A percentile compares a stretch with the other conserved stretches of the same genome.
Conservation (phyloP, 92 coral and sea anemone species). For the Ricordea florida region DNA sequence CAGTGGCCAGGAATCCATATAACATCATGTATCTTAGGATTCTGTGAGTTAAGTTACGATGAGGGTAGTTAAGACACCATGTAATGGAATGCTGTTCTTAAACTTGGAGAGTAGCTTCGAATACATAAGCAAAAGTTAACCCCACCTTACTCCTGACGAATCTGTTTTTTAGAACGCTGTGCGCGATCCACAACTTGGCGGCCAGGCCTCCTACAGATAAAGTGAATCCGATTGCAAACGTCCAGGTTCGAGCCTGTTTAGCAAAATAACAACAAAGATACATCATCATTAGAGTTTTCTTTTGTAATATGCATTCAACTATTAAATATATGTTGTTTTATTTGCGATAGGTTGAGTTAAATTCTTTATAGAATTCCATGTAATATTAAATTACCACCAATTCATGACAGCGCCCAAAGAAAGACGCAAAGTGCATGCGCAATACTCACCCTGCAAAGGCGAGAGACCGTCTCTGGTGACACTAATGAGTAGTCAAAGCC, state of each 20-base stretch:
- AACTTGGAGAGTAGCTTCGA: no score
- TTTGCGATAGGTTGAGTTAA: no score
- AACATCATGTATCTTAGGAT: no score
- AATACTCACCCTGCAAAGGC: constrained; percentile 78
- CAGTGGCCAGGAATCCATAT: no score
- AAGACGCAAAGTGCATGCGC: not conserved
- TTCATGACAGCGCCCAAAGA: no score
- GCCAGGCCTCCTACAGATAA: constrained; percentile 91
- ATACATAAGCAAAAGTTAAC: no score
- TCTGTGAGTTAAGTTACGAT: no score
- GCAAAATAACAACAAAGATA: not conserved
- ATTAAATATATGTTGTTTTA: no score
- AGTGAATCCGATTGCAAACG: constrained; percentile 88
- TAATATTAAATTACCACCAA: no score
- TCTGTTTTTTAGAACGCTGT: constrained; percentile 85
- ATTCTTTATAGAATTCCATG: no score
- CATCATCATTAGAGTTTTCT: not conserved
- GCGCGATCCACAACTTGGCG: constrained; percentile 94
- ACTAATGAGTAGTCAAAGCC: constrained; percentile 87
- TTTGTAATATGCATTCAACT: no score
- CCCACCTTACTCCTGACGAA: constrained; percentile 63
- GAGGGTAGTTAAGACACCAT: not conserved
- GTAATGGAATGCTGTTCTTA: no score
- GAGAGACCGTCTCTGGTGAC: constrained; percentile 45
- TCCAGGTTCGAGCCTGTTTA: constrained; percentile 95